Percentiles rank a stretch among this genome's conserved stretches.
Conservation (phyloP, 2,888 invertebrate genomes). For the Empis stercorea region DNA sequence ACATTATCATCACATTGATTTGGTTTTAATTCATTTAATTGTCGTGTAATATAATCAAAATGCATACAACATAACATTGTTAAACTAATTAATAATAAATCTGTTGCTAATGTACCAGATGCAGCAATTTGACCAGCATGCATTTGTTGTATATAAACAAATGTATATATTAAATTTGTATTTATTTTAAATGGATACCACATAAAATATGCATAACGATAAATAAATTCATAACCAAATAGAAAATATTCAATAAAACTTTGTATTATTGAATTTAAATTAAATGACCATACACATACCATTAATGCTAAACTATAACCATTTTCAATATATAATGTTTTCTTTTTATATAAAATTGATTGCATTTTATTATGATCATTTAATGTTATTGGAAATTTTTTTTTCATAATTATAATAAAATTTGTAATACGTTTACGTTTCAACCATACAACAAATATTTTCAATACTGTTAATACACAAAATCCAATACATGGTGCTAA, state of each 20-base stretch:
- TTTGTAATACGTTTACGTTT: conserved; percentile 3
- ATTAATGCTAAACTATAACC: neutral
- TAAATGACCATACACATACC: conserved; percentile 7
- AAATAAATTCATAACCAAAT: neutral
- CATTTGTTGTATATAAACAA: neutral
- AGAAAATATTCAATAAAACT: conserved; percentile 4
- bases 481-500: conserved; percentile 11
- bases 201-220: conserved; percentile 9
- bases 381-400: conserved; percentile 4
- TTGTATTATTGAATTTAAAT: conserved; percentile 5
- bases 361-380: neutral
- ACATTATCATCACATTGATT: neutral
- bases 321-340: neutral
- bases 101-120: conserved; percentile 2
- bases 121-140: conserved; percentile 6
- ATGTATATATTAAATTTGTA: neutral
- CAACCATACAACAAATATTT: conserved; percentile 5
- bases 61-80: conserved; percentile 7
- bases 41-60: conserved; percentile 2
- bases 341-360: neutral
- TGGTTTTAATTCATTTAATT: conserved; percentile 1
- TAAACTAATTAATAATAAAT: conserved; percentile 5
- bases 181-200: conserved; percentile 11
- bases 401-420: conserved; percentile 2
- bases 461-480: conserved; percentile 4